Base-by-base conservation (phyloP, 2,888 invertebrate genomes). In the Acrobasis suavella region DNA sequence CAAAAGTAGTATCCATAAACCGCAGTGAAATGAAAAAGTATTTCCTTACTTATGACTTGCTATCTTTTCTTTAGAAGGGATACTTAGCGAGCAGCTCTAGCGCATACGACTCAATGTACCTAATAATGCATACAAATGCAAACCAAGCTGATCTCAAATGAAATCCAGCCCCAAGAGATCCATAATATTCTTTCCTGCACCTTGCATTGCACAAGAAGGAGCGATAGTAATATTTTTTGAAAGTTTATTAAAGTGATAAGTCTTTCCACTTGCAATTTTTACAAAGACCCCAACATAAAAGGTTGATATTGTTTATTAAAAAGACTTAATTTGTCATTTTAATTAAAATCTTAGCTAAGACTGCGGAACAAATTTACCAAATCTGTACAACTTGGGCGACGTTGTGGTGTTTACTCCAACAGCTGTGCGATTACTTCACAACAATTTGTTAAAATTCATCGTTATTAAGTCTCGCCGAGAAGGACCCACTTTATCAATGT, bases 391-490 rank as follows among this genome's bases (percentile, higher is more conserved):
- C 17, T 39, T 15, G 10, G 16, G 14, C 39, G 17, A 42, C 16
- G 42, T 56, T 42, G 56, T 42, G 42, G 42, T 56, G 56, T 56
- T 60, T 60, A 39, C 17, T 39, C 9, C 37, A 60, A 17, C 42
- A 56, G 56, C 46, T 56, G 56, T 22, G 56, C 46, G 22, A 56
- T 42, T 46, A 60, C 71, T 74, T 71, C 70, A 74, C 73, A 70
- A 70, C 77, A 78, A 73, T 79, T 77, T 75, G 72, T 74, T 71
- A 71, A 68, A 72, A 64, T 72, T 75, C 72, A 71, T 68, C 69
- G 62, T 72, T 72, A 68, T 70, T 70, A 68, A 68, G 70, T 72
- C 69, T 61, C 67, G 66, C 63, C 63, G 62, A 59, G 60, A 56
- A 68, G 56, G 58, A 62, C 56, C 61, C 67, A 70, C 71, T 79